phyloP scores from a whole-genome alignment of 2,113 vertebrate species.

The Mesoclemmys tuberculata region DNA sequence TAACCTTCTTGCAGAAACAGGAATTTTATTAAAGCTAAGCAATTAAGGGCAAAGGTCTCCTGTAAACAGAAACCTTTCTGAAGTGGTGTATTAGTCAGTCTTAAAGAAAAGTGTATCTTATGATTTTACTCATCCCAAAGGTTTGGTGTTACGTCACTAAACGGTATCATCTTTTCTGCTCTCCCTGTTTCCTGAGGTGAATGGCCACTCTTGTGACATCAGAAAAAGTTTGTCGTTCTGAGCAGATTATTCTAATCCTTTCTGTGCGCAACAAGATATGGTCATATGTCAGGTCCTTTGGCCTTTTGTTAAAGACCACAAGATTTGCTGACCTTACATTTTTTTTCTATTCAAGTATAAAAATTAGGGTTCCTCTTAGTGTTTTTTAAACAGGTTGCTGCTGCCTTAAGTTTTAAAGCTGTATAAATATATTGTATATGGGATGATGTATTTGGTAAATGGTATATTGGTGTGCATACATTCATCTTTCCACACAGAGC shows the following conservation, averaged over 20 bases:
- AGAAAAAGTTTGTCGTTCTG: not conserved
- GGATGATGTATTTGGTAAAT: not conserved
- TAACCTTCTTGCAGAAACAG: not conserved
- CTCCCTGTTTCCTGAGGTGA: not conserved
- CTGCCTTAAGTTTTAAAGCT: not conserved
- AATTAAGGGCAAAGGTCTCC: not conserved
- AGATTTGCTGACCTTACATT: not conserved
- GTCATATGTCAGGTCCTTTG: not conserved
- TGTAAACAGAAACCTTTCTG: accelerated
- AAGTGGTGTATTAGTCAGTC: not conserved
- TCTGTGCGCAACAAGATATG: not conserved
- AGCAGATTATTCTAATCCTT: not conserved
- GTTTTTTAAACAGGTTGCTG: not conserved
- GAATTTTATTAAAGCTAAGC: not conserved
- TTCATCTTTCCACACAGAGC: not conserved
- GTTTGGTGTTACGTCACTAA: not conserved
- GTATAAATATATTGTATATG: not conserved
- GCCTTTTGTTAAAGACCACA: not conserved
- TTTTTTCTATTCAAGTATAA: not conserved
- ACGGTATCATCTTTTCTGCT: not conserved
- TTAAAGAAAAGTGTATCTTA: not conserved
- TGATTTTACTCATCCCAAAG: not conserved
- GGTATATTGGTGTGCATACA: not conserved
- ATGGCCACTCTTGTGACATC: not conserved
- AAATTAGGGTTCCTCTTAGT: not conserved